These are phyloP conservation scores for Dendropsophus ebraccatus DNA, from an alignment of 2,113 vertebrate genomes.

Conservation along the genomic window DNA sequence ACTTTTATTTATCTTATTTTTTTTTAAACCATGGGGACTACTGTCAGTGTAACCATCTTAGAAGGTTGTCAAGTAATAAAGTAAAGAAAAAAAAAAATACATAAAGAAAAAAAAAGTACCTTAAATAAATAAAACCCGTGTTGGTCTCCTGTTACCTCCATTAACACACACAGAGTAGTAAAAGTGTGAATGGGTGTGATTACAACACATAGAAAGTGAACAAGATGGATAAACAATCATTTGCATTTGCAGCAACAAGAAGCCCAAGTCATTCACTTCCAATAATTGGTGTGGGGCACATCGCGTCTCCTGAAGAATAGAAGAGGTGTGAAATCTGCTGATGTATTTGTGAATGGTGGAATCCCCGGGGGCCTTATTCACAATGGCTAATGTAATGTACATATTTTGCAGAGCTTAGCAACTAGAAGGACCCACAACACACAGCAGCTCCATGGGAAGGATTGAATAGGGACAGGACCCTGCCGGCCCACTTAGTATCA, in stretches of 20 bases:
- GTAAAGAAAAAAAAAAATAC: no score
- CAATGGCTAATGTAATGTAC: conserved; percentile 19
- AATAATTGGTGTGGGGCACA: background rate
- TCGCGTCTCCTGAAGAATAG: background rate
- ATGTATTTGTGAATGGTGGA: conserved; percentile 12
- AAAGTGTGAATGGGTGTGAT: background rate
- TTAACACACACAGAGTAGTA: background rate
- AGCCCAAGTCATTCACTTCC: background rate
- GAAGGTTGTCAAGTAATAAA: no score
- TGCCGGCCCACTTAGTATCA: conserved; percentile 16
- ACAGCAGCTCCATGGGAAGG: conserved; percentile 24
- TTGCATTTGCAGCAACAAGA: background rate
- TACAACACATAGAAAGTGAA: background rate
- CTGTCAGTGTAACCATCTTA: no score
- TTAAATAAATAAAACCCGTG: no score
- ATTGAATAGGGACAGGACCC: background rate
- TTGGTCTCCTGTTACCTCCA: background rate
- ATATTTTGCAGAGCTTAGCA: conserved; percentile 10
- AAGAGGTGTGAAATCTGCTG: conserved; percentile 25
- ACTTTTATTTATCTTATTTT: no score
- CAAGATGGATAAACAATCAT: background rate
- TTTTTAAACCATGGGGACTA: no score
- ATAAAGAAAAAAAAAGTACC: no score
- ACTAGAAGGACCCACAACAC: conserved; percentile 4
- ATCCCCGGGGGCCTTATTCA: background rate